Evolutionary conservation across 2,113 vertebrate species (phyloP).

Genomic region (Mungos mungo): DNA sequence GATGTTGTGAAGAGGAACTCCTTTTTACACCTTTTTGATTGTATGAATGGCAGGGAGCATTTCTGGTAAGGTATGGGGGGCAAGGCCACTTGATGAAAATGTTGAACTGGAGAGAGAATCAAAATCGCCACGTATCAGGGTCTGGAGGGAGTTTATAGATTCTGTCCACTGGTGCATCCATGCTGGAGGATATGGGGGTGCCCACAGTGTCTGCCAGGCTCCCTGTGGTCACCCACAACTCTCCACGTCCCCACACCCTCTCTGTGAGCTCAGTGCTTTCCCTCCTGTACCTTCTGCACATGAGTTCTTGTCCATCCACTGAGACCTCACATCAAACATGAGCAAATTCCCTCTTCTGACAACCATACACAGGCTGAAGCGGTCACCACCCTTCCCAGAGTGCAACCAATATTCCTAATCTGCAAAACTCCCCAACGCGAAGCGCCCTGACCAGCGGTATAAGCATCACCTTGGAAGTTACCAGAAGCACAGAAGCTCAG

Average conservation of each 20-base stretch:
- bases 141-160: not conserved
- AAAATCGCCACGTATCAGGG: not conserved
- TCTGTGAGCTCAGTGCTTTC: not conserved
- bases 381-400: not conserved
- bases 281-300: not conserved
- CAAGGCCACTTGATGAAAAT: not conserved
- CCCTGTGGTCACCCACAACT: not conserved
- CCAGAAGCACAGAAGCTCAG: not conserved
- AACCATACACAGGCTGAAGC: not conserved
- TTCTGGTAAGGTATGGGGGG: not conserved
- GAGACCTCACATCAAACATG: not conserved
- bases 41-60: not conserved
- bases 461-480: not conserved
- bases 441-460: not conserved
- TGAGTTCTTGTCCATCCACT: not conserved
- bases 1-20: not conserved
- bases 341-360: not conserved
- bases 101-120: not conserved
- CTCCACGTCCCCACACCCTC: rapidly evolving
- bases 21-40: not conserved
- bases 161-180: rapidly evolving
- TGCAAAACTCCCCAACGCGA: not conserved
- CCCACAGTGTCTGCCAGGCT: not conserved
- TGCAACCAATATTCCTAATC: not conserved
- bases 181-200: rapidly evolving